These are phyloP conservation scores for Seladonia tumulorum DNA, from an alignment of 2,888 invertebrate species.

Conservation along the genomic window DNA sequence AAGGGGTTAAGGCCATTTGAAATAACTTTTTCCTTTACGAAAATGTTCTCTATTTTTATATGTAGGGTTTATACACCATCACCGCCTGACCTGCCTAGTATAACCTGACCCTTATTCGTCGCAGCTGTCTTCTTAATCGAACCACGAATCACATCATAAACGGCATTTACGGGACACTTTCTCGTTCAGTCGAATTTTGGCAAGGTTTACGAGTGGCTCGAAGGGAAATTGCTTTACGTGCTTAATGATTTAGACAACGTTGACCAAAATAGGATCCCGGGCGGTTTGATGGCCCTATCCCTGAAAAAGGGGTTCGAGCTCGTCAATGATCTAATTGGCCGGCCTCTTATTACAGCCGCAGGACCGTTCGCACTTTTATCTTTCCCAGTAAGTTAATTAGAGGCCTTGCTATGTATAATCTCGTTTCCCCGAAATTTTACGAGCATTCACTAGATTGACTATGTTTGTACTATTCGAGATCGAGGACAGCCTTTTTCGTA, in stretches of 20 bases:
- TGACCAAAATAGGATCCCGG: neutral
- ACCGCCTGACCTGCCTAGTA: too few species aligned
- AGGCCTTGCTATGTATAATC: neutral
- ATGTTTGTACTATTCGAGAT: neutral
- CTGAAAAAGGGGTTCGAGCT: neutral
- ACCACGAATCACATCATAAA: neutral
- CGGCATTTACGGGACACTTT: neutral
- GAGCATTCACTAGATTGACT: neutral
- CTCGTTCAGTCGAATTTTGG: neutral
- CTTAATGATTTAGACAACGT: neutral
- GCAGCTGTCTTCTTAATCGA: neutral
- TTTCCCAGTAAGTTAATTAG: neutral
- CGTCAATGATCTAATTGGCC: conserved; percentile 9
- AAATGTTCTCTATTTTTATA: too few species aligned
- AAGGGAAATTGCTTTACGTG: neutral
- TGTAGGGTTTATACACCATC: too few species aligned
- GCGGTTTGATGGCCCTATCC: too few species aligned
- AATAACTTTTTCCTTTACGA: too few species aligned
- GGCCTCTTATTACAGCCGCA: neutral
- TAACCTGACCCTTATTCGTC: too few species aligned
- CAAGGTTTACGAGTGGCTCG: neutral
- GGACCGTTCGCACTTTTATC: neutral
- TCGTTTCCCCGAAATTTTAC: neutral
- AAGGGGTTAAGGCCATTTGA: too few species aligned
- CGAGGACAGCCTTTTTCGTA: neutral